Percentiles rank a stretch among this genome's conserved stretches.
phyloP scores from a whole-genome alignment of 2,888 invertebrate species.

The Mesorhabditis belari region DNA sequence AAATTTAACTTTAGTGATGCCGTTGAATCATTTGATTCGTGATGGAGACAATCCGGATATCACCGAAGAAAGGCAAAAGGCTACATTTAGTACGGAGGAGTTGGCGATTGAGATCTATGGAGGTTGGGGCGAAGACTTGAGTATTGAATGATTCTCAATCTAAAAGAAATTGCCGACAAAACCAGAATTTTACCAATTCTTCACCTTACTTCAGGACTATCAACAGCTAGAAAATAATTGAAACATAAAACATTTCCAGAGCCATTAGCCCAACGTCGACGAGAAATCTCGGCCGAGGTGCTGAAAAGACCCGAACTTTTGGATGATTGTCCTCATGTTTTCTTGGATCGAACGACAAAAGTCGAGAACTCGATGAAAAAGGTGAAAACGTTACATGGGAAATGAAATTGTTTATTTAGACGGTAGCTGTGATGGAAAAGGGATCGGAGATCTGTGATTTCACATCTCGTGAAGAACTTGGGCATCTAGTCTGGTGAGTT shows the following conservation, averaged over 20 bases:
- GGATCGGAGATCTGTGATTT: constrained; percentile 8
- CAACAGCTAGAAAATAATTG: not conserved
- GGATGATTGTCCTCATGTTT: constrained; percentile 40
- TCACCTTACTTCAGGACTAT: too few relatives aligned
- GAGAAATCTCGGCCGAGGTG: constrained; percentile 36
- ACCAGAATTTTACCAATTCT: not conserved
- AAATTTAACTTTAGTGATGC: too few relatives aligned
- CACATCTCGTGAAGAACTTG: constrained; percentile 8
- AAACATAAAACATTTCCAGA: not conserved
- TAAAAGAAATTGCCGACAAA: not conserved
- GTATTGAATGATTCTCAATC: not conserved
- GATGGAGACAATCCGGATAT: constrained; percentile 32
- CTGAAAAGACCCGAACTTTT: constrained; percentile 48
- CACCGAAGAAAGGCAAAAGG: constrained; percentile 25
- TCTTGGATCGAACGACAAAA: constrained; percentile 51
- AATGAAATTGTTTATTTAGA: not conserved
- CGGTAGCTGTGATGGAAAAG: constrained; percentile 6
- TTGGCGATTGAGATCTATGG: constrained; percentile 26
- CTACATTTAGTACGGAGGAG: constrained; percentile 21
- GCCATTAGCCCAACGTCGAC: constrained; percentile 11
- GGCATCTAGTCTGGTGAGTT: constrained; percentile 15
- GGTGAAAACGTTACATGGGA: constrained; percentile 10
- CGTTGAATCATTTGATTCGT: constrained; percentile 22
- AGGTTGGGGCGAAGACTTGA: constrained; percentile 5
- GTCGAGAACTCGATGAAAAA: constrained; percentile 53